phyloP scores from a whole-genome alignment of 1,140 invertebrate species.

The Bombus superbus region DNA sequence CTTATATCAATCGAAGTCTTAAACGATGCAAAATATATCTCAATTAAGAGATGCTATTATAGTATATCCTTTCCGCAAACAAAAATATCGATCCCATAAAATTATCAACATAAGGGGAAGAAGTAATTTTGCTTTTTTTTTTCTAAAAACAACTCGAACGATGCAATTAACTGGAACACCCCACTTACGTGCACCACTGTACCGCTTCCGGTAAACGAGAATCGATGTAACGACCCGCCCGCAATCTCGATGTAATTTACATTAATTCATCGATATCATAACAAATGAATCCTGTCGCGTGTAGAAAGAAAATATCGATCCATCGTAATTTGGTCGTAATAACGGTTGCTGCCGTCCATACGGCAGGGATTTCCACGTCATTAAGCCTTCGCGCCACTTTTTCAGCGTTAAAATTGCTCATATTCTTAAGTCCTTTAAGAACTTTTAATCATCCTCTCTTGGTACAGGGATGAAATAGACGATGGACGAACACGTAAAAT shows the following conservation, averaged over 20 bases:
- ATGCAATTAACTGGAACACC: neutral
- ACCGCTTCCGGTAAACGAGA: neutral
- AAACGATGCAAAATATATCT: too few relatives aligned
- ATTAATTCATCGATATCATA: neutral
- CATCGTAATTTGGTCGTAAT: neutral
- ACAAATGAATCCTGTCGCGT: neutral
- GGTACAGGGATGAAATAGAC: too few relatives aligned
- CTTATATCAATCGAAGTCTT: neutral
- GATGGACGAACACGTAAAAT: too few relatives aligned
- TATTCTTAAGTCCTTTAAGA: neutral
- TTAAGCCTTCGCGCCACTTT: neutral
- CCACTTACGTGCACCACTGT: neutral
- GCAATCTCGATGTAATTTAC: constrained; percentile 12
- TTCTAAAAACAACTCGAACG: neutral
- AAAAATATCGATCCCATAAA: neutral
- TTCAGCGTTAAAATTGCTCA: neutral
- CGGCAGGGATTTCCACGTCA: neutral
- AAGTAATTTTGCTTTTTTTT: neutral
- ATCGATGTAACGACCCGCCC: neutral
- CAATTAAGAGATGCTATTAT: too few relatives aligned
- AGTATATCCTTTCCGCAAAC: neutral
- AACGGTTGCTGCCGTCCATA: neutral
- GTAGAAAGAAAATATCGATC: neutral
- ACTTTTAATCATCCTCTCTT: too few relatives aligned
- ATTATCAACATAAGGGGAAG: neutral